These are phyloP conservation scores for Nothobranchius kuhntae DNA, from an alignment of 2,113 vertebrate genomes.

Conservation along the genomic window DNA sequence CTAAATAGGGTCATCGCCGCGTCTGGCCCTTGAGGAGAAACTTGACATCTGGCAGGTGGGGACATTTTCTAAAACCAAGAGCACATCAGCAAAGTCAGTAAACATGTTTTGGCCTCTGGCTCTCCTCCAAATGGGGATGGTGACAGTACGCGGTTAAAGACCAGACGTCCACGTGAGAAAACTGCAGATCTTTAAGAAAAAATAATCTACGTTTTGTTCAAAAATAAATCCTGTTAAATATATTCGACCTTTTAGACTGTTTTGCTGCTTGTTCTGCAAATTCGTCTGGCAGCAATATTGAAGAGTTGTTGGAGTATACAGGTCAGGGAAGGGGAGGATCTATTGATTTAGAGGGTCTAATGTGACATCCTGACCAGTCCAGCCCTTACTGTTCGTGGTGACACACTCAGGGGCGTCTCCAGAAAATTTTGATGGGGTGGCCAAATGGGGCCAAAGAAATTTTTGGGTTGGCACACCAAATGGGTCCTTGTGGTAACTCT, in stretches of 20 bases:
- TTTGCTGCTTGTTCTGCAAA: neutral
- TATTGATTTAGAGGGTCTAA: neutral
- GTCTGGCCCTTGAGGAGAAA: neutral
- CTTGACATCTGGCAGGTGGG: slow-evolving; percentile 9
- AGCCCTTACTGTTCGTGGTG: neutral
- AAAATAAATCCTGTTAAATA: neutral
- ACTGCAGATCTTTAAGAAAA: too few relatives aligned
- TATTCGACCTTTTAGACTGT: neutral
- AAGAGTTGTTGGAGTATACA: neutral
- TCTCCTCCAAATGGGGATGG: slow-evolving; percentile 13
- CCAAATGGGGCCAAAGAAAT: too few relatives aligned
- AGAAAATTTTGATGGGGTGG: too few relatives aligned
- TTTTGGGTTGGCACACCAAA: too few relatives aligned
- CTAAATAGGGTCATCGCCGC: neutral
- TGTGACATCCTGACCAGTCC: neutral
- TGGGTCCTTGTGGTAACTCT: too few relatives aligned
- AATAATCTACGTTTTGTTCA: neutral
- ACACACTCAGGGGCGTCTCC: too few relatives aligned
- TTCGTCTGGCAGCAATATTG: neutral
- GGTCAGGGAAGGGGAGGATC: neutral
- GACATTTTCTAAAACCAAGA: slow-evolving; percentile 6
- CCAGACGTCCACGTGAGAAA: neutral
- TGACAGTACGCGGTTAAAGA: slow-evolving; percentile 6
- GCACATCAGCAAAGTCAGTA: slow-evolving; percentile 4
- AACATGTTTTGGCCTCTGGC: slow-evolving; percentile 25